Evolutionary conservation across 2,113 vertebrate species (phyloP), one percentile per base, ranked within the genome.

Genomic region (Nesospiza acunhae): DNA sequence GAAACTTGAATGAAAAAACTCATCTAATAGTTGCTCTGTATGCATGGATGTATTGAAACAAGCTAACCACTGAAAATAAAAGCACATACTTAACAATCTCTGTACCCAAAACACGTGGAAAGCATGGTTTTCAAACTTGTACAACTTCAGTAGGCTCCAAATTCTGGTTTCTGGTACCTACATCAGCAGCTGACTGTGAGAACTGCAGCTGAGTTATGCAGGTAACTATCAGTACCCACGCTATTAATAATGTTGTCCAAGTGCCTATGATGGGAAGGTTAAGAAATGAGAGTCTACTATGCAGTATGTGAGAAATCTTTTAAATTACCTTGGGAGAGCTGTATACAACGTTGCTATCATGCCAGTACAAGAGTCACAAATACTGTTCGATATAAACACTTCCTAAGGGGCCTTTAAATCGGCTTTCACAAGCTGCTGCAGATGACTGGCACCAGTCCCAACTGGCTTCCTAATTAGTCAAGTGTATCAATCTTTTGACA

Each of bases 401-500:
- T 88, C 73, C 87, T 89, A 47, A 49, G 73, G 69, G 89, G 87
- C 49, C 42, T 87, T 78, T 68, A 94, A 94, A 89, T 63, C 0
- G 0, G 52, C 41, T 89, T 89, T 70, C 85, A 87, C 47, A 87
- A 84, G 68, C 56, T 94, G 73, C 76, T 91, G 49, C 53, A 74
- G 39, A 56, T 39, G 72, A 83, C n/a, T 75, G 73, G 41, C 73
- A 74, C 60, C 69, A 81, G 9, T 74, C 73, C 86, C 76, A 92
- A 11, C 9, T 26, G 33, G 27, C 23, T 84, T 89, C 47, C 95
- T 92, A 92, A 92, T 89, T 92, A 93, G 79, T 81, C 55, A 92
- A 89, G 68, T 44, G 47, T 52, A 93, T 89, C 68, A 81, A 87
- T 94, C 77, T 78, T 90, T 79, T 87, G 86, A 87, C 66, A 82